These are phyloP conservation scores for Helicoverpa zea DNA, from an alignment of 1,140 invertebrate species.

Conservation along the genomic window DNA sequence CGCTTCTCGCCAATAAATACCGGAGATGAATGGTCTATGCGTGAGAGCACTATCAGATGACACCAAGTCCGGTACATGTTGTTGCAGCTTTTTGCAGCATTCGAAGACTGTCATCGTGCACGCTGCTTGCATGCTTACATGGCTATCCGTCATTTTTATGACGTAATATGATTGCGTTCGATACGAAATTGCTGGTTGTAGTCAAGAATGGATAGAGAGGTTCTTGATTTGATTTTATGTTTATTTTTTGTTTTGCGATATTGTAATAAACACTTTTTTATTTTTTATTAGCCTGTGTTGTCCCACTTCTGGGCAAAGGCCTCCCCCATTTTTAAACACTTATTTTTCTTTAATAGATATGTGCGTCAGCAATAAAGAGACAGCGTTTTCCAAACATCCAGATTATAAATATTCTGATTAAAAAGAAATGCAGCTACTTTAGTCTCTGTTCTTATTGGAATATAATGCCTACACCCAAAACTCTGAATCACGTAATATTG, in stretches of 20 bases:
- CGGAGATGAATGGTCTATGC: conserved; percentile 76
- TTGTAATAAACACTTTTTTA: too few species aligned
- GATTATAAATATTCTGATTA: too few species aligned
- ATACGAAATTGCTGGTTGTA: conserved; percentile 43
- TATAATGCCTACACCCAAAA: too few species aligned
- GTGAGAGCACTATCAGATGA: conserved; percentile 80
- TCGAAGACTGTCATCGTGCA: conserved; percentile 64
- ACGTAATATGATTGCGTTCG: conserved; percentile 76
- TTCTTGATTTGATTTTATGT: neutral
- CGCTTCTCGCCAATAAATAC: conserved; percentile 73
- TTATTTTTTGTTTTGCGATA: neutral
- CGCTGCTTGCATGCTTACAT: conserved; percentile 67
- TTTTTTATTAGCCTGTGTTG: too few species aligned
- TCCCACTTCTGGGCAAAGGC: too few species aligned
- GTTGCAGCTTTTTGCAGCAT: conserved; percentile 72
- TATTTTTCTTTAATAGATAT: neutral
- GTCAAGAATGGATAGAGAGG: conserved; percentile 51
- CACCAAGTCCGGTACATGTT: conserved; percentile 60
- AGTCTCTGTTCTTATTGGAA: too few species aligned
- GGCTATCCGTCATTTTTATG: conserved; percentile 79
- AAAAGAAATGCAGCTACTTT: too few species aligned
- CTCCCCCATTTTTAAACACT: too few species aligned
- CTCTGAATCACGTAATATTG: too few species aligned
- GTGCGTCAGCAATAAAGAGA: too few species aligned
- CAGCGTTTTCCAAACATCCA: too few species aligned